Percentiles rank a stretch among this genome's conserved stretches.
Evolutionary conservation across 2,888 invertebrate species (phyloP).

Genomic region (Agonopterix subpropinquella): DNA sequence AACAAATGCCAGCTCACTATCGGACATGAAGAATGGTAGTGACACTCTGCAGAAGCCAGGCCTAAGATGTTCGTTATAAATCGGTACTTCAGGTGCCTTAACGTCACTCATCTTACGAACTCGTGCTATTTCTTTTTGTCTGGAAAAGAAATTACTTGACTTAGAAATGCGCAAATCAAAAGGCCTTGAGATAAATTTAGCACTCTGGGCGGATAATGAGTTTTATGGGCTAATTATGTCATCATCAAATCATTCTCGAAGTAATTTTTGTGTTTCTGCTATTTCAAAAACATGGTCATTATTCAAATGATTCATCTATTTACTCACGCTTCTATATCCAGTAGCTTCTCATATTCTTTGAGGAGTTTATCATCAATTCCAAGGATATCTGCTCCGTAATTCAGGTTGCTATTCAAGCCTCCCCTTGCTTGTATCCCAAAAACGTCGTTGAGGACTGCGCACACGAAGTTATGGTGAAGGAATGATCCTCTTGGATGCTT

Average conservation of each 20-base stretch:
- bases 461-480: constrained; percentile 92
- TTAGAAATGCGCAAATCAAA: neutral
- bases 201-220: constrained; percentile 10
- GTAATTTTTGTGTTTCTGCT: no score
- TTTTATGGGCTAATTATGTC: neutral
- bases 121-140: constrained; percentile 63
- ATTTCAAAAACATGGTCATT: no score
- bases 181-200: constrained; percentile 26
- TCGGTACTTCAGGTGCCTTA: constrained; percentile 58
- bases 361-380: constrained; percentile 88
- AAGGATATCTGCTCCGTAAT: constrained; percentile 89
- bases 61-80: constrained; percentile 81
- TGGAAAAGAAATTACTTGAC: constrained; percentile 31
- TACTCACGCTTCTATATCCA: constrained; percentile 64
- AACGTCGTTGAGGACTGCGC: constrained; percentile 91
- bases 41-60: constrained; percentile 92
- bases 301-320: no score
- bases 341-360: constrained; percentile 81
- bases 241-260: no score
- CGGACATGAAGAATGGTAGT: constrained; percentile 89
- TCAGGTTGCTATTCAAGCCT: constrained; percentile 87
- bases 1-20: constrained; percentile 86
- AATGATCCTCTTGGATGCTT: constrained; percentile 87
- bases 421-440: constrained; percentile 93
- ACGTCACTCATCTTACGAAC: constrained; percentile 58